Conservation (phyloP, 2,113 vertebrate genomes). For the Barnardius zonarius region DNA sequence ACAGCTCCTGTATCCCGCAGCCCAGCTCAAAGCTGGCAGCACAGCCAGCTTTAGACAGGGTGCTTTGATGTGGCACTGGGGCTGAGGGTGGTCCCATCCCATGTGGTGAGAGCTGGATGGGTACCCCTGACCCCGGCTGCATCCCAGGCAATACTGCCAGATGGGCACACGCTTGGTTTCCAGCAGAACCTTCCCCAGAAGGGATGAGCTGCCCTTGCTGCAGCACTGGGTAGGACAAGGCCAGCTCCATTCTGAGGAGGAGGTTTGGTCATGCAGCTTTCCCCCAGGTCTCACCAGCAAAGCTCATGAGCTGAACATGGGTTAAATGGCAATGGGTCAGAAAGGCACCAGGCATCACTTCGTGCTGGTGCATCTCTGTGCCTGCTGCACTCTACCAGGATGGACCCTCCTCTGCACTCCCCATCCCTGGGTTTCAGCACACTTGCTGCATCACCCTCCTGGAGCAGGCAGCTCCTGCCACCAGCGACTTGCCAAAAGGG, state of each 20-base stretch:
- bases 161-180: fast-evolving
- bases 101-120: not conserved
- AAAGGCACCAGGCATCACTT: not conserved
- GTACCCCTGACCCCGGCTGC: not conserved
- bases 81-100: not conserved
- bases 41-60: fast-evolving
- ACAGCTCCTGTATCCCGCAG: not conserved
- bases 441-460: fast-evolving
- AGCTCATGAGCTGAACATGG: not conserved
- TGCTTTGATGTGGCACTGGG: fast-evolving
- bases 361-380: not conserved
- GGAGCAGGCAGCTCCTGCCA: not conserved
- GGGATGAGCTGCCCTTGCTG: not conserved
- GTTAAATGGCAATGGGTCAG: not conserved
- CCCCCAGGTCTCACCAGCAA: not conserved
- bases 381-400: not conserved
- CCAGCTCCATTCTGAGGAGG: not conserved
- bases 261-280: not conserved
- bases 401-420: too few species aligned
- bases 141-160: fast-evolving
- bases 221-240: not conserved
- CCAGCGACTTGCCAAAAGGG: not conserved
- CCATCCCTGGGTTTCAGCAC: not conserved
- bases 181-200: not conserved
- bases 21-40: not conserved